phyloP scores from a whole-genome alignment of 2,888 invertebrate genomes.

The Drosophila robusta region DNA sequence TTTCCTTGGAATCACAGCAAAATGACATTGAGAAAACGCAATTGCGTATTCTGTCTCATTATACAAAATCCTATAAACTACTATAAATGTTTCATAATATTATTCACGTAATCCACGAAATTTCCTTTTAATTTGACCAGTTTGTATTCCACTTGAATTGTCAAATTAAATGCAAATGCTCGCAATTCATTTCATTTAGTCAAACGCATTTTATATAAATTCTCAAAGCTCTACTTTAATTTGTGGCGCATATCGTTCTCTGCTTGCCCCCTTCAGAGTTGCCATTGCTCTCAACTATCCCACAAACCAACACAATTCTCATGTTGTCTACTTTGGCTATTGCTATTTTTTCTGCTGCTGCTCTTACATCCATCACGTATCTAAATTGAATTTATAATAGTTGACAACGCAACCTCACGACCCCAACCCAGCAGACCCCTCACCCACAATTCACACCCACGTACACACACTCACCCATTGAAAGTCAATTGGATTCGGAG shows the following conservation, averaged over 20 bases:
- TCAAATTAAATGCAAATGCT: background rate
- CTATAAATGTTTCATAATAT: too few relatives aligned
- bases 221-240: slow-evolving; percentile 4
- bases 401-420: slow-evolving; percentile 59
- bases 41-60: too few relatives aligned
- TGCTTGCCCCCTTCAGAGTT: slow-evolving; percentile 7
- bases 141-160: background rate
- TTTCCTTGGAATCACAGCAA: too few relatives aligned
- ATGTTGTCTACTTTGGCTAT: slow-evolving; percentile 5
- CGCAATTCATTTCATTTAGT: background rate
- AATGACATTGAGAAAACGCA: too few relatives aligned
- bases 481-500: slow-evolving; percentile 38
- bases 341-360: slow-evolving; percentile 12
- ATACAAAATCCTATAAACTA: too few relatives aligned
- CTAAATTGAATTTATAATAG: slow-evolving; percentile 79
- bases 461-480: background rate
- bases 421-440: slow-evolving; percentile 4
- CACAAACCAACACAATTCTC: slow-evolving; percentile 24
- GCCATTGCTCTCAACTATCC: background rate
- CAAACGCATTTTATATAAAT: background rate
- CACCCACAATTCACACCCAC: too few relatives aligned
- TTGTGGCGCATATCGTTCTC: slow-evolving; percentile 5
- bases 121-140: too few relatives aligned
- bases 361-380: slow-evolving; percentile 47
- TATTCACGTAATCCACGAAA: too few relatives aligned